Evolutionary conservation across 2,113 vertebrate species (phyloP).

Genomic region (Poicephalus meyeri): DNA sequence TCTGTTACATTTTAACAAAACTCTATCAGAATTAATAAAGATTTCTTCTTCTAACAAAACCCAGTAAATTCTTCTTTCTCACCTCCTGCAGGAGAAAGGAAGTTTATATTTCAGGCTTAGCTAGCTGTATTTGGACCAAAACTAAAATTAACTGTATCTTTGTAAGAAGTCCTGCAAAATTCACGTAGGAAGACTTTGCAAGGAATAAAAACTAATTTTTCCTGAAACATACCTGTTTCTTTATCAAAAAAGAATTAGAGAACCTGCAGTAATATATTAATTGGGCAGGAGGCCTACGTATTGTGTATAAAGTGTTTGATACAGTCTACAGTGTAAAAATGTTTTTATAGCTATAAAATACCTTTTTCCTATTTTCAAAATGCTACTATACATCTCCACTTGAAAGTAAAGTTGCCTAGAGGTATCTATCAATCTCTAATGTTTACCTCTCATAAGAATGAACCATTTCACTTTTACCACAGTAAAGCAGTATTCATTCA

Average conservation of each 20-base stretch:
- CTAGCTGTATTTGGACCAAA: neutral
- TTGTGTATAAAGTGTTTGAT: neutral
- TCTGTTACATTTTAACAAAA: neutral
- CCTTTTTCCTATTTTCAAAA: neutral
- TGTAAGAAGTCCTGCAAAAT: neutral
- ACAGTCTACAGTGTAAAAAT: neutral
- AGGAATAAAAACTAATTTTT: neutral
- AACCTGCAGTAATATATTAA: neutral
- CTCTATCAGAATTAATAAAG: neutral
- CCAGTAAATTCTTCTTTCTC: neutral
- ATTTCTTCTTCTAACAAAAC: neutral
- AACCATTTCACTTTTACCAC: neutral
- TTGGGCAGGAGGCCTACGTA: neutral
- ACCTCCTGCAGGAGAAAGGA: neutral
- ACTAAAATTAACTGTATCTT: neutral
- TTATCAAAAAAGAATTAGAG: neutral
- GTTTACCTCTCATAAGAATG: neutral
- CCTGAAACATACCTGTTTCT: neutral
- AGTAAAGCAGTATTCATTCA: constrained; percentile 13
- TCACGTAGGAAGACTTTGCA: neutral
- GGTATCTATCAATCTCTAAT: constrained; percentile 1
- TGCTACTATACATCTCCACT: neutral
- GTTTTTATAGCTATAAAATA: neutral
- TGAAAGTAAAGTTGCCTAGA: neutral
- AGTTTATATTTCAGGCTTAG: neutral